A percentile compares a stretch with the other conserved stretches of the same genome.
Conservation (phyloP, 2,113 vertebrate species). For the Guaruba guarouba region DNA sequence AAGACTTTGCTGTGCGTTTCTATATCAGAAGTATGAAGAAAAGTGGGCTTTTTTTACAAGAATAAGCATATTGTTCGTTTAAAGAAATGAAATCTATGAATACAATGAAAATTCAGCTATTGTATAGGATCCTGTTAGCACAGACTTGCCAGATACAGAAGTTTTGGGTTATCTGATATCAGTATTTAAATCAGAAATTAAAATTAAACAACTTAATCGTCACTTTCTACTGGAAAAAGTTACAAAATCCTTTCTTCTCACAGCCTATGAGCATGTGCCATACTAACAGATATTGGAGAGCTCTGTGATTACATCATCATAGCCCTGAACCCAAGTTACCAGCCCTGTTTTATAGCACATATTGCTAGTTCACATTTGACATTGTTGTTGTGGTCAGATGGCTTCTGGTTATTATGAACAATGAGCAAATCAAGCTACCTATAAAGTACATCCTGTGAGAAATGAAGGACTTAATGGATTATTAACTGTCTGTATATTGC, state of each 20-base stretch:
- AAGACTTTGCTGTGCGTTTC: background rate
- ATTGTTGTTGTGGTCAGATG: background rate
- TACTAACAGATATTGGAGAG: background rate
- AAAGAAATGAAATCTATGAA: background rate
- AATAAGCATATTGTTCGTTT: background rate
- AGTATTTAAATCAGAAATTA: background rate
- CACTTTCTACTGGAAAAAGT: background rate
- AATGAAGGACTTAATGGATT: background rate
- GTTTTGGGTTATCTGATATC: background rate
- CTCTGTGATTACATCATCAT: background rate
- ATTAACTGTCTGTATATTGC: background rate
- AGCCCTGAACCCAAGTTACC: background rate
- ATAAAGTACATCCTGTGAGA: background rate
- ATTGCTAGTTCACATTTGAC: fast-evolving
- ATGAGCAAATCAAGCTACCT: background rate
- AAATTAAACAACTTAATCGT: background rate
- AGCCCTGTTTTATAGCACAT: background rate
- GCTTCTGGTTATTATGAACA: background rate
- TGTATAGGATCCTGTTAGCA: background rate
- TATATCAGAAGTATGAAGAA: background rate
- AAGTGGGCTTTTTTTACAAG: background rate
- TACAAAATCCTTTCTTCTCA: background rate
- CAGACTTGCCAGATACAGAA: background rate
- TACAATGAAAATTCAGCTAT: background rate
- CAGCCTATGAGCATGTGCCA: background rate